Evolutionary conservation across 2,113 vertebrate species (phyloP).

Genomic region (Bothrops jararaca): DNA sequence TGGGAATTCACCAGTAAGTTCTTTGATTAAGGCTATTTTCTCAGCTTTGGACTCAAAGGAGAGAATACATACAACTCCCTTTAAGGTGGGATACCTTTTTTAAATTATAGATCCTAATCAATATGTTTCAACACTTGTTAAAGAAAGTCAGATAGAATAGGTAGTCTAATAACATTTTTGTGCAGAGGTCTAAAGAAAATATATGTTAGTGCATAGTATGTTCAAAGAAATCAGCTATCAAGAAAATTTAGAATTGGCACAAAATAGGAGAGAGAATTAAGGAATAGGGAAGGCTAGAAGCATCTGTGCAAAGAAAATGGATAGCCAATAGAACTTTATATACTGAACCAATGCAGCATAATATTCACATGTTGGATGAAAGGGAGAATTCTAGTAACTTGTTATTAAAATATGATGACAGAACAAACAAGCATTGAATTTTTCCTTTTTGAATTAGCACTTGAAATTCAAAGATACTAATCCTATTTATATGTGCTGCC

Average conservation of each 20-base stretch:
- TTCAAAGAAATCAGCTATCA: background rate
- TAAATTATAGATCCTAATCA: background rate
- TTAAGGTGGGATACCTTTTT: background rate
- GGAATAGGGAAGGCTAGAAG: background rate
- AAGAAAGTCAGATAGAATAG: background rate
- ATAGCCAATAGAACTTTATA: background rate
- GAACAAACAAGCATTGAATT: too few species aligned
- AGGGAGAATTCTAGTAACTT: background rate
- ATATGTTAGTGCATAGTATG: background rate
- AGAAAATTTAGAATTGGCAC: background rate
- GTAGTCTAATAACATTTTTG: background rate
- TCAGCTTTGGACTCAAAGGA: background rate
- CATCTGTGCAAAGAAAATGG: background rate
- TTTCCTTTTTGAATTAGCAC: background rate
- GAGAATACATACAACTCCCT: background rate
- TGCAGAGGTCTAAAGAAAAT: background rate
- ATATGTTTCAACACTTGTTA: background rate
- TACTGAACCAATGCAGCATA: background rate
- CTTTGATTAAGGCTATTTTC: background rate
- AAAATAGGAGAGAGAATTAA: background rate
- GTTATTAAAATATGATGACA: background rate
- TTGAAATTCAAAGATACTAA: background rate
- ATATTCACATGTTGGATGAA: background rate
- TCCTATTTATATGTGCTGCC: background rate
- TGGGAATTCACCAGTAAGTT: background rate